Evolutionary conservation across 2,113 vertebrate species (phyloP).

Genomic region (Lutjanus erythropterus): DNA sequence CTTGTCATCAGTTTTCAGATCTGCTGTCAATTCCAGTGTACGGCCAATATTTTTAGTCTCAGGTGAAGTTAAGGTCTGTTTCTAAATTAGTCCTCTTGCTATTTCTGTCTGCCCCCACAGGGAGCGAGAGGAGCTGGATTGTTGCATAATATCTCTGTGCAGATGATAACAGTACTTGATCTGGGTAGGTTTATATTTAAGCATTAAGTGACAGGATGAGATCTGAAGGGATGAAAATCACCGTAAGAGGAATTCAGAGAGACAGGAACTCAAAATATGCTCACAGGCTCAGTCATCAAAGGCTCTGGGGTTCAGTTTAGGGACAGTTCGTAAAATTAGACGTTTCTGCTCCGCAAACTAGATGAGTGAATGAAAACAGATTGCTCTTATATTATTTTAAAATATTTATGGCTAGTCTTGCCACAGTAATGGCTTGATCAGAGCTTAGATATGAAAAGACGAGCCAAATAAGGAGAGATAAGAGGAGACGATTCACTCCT

Average conservation of each 20-base stretch:
- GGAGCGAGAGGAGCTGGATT: conserved; percentile 24
- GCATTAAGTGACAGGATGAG: conserved; percentile 59
- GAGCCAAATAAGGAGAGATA: conserved; percentile 36
- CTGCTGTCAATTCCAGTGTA: conserved; percentile 38
- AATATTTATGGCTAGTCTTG: conserved; percentile 28
- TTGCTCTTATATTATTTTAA: conserved; percentile 25
- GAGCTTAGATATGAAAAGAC: conserved; percentile 9
- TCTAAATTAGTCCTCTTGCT: conserved; percentile 63
- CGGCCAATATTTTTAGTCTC: conserved; percentile 66
- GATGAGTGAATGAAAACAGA: conserved; percentile 37
- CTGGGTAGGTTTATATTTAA: conserved; percentile 70
- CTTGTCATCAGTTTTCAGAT: conserved; percentile 43
- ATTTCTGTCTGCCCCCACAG: conserved; percentile 54
- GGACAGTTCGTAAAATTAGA: conserved; percentile 32
- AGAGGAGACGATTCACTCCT: neutral
- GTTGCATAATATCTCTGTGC: conserved; percentile 59
- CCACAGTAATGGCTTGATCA: conserved; percentile 4
- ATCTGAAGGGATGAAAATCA: conserved; percentile 51
- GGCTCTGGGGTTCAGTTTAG: conserved; percentile 32
- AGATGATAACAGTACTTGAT: conserved; percentile 57
- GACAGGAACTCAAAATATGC: conserved; percentile 49
- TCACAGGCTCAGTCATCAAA: conserved; percentile 46
- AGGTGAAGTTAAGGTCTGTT: conserved; percentile 63
- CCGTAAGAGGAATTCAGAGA: conserved; percentile 41
- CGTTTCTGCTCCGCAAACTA: conserved; percentile 22